A percentile compares a stretch with the other conserved stretches of the same genome.
phyloP scores from a whole-genome alignment of 2,888 invertebrate species.

The Drosophila paramelanica region DNA sequence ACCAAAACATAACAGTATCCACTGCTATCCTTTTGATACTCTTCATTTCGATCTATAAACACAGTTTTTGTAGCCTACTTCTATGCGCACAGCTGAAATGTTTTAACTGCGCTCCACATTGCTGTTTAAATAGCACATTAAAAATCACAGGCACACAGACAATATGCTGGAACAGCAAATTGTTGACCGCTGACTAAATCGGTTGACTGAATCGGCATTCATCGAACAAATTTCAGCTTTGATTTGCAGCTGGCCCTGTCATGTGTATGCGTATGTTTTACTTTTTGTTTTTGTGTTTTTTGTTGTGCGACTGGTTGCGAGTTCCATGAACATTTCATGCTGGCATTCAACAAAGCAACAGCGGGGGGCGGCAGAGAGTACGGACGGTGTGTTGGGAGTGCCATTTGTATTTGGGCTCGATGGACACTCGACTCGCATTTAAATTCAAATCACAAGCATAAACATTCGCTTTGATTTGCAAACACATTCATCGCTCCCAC shows the following conservation, averaged over 20 bases:
- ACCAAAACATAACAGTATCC: too few relatives aligned
- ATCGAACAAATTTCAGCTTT: conserved; percentile 43
- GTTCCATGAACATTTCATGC: conserved; percentile 42
- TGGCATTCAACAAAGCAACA: conserved; percentile 30
- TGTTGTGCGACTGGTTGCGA: conserved; percentile 9
- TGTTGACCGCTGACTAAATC: conserved; percentile 47
- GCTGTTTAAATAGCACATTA: conserved; percentile 10
- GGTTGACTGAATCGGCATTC: conserved; percentile 42
- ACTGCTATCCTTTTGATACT: too few relatives aligned
- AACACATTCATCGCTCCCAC: conserved; percentile 12
- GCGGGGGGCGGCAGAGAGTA: background rate
- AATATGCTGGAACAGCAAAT: conserved; percentile 30
- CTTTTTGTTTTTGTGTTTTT: background rate
- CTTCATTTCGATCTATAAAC: too few relatives aligned
- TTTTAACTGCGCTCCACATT: background rate
- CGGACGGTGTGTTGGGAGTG: background rate
- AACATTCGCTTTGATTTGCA: conserved; percentile 57
- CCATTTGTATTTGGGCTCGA: conserved; percentile 36
- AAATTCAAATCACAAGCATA: conserved; percentile 70
- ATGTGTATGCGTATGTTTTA: conserved; percentile 15
- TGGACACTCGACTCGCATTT: conserved; percentile 63
- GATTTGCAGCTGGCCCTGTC: conserved; percentile 52
- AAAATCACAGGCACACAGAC: conserved; percentile 20
- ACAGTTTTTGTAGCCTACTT: conserved; percentile 10
- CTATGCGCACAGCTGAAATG: conserved; percentile 7